Conservation (phyloP, 2,113 vertebrate genomes). For the Clarias macrocephalus region DNA sequence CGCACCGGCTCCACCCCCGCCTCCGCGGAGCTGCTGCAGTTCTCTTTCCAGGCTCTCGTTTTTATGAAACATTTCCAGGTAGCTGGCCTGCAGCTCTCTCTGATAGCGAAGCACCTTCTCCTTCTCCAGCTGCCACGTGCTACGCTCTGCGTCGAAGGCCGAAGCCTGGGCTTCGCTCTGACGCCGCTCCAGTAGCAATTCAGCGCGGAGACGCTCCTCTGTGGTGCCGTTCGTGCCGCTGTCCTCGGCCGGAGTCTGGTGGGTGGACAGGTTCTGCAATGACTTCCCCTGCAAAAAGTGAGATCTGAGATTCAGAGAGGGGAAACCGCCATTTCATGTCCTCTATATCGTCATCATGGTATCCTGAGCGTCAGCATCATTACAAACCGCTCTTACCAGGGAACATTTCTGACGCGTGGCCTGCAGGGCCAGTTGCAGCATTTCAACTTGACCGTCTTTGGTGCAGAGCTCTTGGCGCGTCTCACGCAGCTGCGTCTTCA, state of each 20-base stretch:
- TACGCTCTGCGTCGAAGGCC: constrained; percentile 88
- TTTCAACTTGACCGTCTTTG: constrained; percentile 81
- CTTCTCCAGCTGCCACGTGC: constrained; percentile 94
- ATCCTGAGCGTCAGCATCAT: neutral
- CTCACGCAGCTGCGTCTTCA: constrained; percentile 91
- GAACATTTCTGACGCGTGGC: constrained; percentile 55
- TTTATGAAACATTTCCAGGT: constrained; percentile 93
- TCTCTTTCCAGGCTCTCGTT: constrained; percentile 86
- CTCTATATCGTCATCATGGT: neutral
- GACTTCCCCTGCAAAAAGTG: constrained; percentile 20
- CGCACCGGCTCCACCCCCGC: constrained; percentile 65
- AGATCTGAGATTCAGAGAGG: neutral
- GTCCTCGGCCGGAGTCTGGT: constrained; percentile 61
- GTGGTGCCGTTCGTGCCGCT: constrained; percentile 57
- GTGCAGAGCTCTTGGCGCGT: constrained; percentile 77
- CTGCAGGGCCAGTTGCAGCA: constrained; percentile 78
- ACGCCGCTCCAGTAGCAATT: constrained; percentile 88
- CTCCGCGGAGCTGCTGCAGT: constrained; percentile 72
- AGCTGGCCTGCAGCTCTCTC: constrained; percentile 90
- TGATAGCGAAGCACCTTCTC: constrained; percentile 81
- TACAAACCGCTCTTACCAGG: neutral
- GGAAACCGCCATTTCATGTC: neutral
- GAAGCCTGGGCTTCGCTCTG: constrained; percentile 88
- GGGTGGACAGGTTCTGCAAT: neutral
- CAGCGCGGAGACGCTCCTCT: constrained; percentile 85